Percentiles rank a stretch among this genome's conserved stretches.
Evolutionary conservation across 2,113 vertebrate species (phyloP).

Genomic region (Jaculus jaculus): DNA sequence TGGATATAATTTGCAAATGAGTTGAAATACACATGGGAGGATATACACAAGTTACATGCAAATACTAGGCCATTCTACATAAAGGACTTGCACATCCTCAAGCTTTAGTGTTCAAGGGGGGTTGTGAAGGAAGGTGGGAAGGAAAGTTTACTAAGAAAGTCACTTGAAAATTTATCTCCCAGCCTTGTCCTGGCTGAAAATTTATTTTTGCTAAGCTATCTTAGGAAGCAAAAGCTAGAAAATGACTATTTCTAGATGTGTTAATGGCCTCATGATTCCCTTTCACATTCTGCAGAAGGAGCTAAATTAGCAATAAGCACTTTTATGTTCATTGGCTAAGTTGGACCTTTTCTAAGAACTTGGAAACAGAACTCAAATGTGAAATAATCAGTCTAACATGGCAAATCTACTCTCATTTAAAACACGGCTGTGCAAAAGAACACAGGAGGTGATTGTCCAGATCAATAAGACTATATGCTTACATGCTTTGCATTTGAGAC

Average conservation of each 20-base stretch:
- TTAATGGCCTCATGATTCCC: constrained; percentile 64
- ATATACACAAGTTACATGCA: not conserved
- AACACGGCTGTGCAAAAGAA: constrained; percentile 23
- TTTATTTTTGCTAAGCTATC: constrained; percentile 60
- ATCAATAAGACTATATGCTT: not conserved
- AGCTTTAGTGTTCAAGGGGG: not conserved
- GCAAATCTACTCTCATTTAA: constrained; percentile 37
- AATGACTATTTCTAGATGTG: constrained; percentile 68
- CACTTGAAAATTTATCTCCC: constrained; percentile 10
- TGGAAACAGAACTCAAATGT: constrained; percentile 63
- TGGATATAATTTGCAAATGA: not conserved
- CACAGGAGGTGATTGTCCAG: not conserved
- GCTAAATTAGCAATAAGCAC: constrained; percentile 49
- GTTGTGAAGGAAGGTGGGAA: not conserved
- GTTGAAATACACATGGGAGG: no score
- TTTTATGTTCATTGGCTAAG: constrained; percentile 41
- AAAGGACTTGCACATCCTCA: not conserved
- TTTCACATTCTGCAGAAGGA: constrained; percentile 49
- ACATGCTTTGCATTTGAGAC: not conserved
- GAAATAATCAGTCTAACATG: constrained; percentile 13
- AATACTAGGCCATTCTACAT: not conserved
- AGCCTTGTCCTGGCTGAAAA: constrained; percentile 33
- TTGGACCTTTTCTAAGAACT: constrained; percentile 33
- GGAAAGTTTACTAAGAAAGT: constrained; percentile 9
- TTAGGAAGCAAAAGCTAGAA: constrained; percentile 45